Percentiles rank a stretch among this genome's conserved stretches.
phyloP scores from a whole-genome alignment of 2,797 vertebrate genomes.

The Paedocypris micromegethes region DNA sequence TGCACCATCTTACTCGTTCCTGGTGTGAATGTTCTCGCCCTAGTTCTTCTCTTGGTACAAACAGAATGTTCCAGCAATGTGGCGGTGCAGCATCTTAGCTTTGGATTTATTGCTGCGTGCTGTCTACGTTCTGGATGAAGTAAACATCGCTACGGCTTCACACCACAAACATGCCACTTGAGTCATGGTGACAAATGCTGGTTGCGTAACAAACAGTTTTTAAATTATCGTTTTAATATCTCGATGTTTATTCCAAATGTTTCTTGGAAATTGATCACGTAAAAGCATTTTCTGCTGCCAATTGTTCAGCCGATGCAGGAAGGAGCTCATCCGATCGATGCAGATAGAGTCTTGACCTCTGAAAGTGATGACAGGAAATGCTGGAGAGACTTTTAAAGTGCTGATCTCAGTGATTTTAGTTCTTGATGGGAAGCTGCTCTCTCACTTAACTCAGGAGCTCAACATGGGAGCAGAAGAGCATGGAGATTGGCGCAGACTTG shows the following conservation, averaged over 20 bases:
- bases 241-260: neutral
- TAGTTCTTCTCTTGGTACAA: conserved; percentile 1
- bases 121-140: conserved; percentile 1
- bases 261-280: too few relatives aligned
- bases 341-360: conserved; percentile 19
- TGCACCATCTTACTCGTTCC: neutral
- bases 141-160: conserved; percentile 1
- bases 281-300: too few relatives aligned
- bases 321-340: neutral
- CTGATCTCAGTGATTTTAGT: conserved; percentile 12
- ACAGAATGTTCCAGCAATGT: neutral
- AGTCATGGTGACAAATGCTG: neutral
- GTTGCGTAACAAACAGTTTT: conserved; percentile 11
- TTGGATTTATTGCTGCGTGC: neutral
- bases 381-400: conserved; percentile 3
- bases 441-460: conserved; percentile 11
- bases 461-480: neutral
- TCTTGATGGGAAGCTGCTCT: conserved; percentile 1
- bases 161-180: conserved; percentile 1
- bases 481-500: neutral
- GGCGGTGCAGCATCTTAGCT: conserved; percentile 2
- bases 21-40: neutral
- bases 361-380: conserved; percentile 6
- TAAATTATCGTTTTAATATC: neutral
- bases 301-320: neutral